Conservation (phyloP, 2,113 vertebrate species). For the Poeciliopsis prolifica region DNA sequence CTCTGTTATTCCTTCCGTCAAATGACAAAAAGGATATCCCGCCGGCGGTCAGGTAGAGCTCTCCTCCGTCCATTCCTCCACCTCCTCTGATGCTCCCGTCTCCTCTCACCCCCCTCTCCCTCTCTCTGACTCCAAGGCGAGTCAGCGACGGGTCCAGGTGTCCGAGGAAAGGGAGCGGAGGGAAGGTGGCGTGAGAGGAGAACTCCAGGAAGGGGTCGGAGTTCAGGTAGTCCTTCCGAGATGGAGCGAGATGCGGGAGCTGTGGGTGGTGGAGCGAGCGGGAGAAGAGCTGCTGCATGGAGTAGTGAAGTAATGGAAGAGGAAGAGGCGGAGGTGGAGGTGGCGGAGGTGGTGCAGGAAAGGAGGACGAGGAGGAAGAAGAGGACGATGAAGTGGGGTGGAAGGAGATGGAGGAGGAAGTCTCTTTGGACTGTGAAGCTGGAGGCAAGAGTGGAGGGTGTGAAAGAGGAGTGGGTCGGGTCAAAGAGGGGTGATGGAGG, state of each 20-base stretch:
- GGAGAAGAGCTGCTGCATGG: conserved; percentile 84
- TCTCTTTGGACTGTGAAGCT: conserved; percentile 66
- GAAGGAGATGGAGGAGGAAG: conserved; percentile 58
- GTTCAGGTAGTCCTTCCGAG: conserved; percentile 76
- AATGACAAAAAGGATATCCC: conserved; percentile 80
- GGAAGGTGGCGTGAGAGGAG: conserved; percentile 71
- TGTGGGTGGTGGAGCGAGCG: conserved; percentile 72
- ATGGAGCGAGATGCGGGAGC: conserved; percentile 68
- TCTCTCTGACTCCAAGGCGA: conserved; percentile 65
- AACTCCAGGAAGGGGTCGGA: conserved; percentile 78
- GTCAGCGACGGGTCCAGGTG: conserved; percentile 71
- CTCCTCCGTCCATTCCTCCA: conserved; percentile 74
- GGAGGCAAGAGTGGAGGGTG: conserved; percentile 56
- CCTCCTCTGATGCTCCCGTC: conserved; percentile 62
- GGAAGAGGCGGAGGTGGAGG: conserved; percentile 57
- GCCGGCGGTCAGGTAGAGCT: conserved; percentile 76
- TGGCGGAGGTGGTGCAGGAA: conserved; percentile 32
- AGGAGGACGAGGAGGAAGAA: conserved; percentile 57
- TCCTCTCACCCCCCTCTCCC: conserved; percentile 75
- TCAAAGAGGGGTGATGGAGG: conserved; percentile 58
- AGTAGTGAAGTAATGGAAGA: conserved; percentile 80
- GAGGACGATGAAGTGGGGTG: conserved; percentile 63
- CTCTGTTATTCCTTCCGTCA: background rate
- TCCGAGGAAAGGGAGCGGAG: conserved; percentile 71
- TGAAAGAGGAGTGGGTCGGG: conserved; percentile 61